These are phyloP conservation scores for Sebastes schlegelii DNA, from an alignment of 2,113 vertebrate species.

Conservation along the genomic window DNA sequence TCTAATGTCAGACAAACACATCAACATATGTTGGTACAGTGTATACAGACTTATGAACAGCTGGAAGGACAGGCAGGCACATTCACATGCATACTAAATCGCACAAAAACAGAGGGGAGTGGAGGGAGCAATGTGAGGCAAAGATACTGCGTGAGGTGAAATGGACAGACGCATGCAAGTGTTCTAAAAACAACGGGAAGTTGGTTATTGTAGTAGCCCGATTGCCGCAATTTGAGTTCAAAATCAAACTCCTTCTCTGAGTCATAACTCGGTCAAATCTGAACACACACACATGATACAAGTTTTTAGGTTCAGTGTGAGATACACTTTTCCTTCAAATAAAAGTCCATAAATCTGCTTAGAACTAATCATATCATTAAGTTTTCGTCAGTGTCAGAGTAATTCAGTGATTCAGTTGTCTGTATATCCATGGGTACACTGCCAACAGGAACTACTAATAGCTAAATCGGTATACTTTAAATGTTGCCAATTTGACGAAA, in stretches of 20 bases:
- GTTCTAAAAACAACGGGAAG: not conserved
- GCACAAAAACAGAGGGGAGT: not conserved
- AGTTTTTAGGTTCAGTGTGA: not conserved
- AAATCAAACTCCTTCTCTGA: no score
- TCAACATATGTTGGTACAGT: not conserved
- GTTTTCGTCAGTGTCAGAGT: not conserved
- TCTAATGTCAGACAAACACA: conserved; percentile 23
- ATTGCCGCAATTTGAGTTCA: no score
- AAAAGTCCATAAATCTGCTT: not conserved
- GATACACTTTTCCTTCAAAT: not conserved
- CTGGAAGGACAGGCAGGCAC: not conserved
- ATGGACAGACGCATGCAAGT: not conserved
- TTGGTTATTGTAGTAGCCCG: no score
- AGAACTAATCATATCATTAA: not conserved
- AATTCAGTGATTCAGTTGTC: not conserved
- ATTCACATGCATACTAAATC: not conserved
- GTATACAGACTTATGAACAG: not conserved
- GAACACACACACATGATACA: not conserved
- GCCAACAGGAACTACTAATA: not conserved
- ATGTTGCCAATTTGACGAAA: not conserved
- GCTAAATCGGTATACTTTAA: not conserved
- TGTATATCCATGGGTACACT: not conserved
- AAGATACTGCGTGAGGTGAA: not conserved
- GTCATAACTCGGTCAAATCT: no score
- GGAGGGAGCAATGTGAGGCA: not conserved